Percentiles rank a stretch among this genome's conserved stretches.
phyloP scores from a whole-genome alignment of 2,888 invertebrate genomes.

The Ormyrus labotus region DNA sequence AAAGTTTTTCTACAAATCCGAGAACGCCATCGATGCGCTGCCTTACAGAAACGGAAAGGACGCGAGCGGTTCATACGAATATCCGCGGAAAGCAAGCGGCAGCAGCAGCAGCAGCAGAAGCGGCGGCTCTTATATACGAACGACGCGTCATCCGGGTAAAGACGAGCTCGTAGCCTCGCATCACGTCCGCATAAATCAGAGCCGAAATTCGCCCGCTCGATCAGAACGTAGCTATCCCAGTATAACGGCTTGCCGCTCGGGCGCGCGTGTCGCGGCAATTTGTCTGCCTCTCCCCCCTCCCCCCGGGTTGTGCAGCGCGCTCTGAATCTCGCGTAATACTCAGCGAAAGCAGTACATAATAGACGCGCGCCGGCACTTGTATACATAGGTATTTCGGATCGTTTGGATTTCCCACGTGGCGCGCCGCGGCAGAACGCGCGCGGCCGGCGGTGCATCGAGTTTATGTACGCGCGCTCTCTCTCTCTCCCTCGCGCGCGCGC shows the following conservation, averaged over 20 bases:
- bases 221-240: background rate
- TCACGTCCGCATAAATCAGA: slow-evolving; percentile 33
- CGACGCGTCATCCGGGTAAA: slow-evolving; percentile 16
- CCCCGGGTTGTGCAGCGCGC: background rate
- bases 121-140: background rate
- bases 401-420: slow-evolving; percentile 52
- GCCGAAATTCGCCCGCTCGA: slow-evolving; percentile 13
- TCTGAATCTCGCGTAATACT: slow-evolving; percentile 33
- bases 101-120: too few species aligned
- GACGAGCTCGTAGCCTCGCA: slow-evolving; percentile 3
- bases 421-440: background rate
- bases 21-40: too few species aligned
- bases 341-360: slow-evolving; percentile 36
- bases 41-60: too few species aligned
- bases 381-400: slow-evolving; percentile 21
- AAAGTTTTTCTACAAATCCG: too few species aligned
- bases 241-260: too few species aligned
- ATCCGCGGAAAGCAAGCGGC: too few species aligned
- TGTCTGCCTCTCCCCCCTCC: slow-evolving; percentile 7
- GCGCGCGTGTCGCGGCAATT: slow-evolving; percentile 30
- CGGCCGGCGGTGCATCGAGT: background rate
- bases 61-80: too few species aligned
- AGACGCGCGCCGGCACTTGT: background rate
- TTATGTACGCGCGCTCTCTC: background rate
- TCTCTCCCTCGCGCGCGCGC: background rate